Percentiles rank a stretch among this genome's conserved stretches.
Conservation (phyloP, 2,888 invertebrate genomes). For the Brachycybe producta region DNA sequence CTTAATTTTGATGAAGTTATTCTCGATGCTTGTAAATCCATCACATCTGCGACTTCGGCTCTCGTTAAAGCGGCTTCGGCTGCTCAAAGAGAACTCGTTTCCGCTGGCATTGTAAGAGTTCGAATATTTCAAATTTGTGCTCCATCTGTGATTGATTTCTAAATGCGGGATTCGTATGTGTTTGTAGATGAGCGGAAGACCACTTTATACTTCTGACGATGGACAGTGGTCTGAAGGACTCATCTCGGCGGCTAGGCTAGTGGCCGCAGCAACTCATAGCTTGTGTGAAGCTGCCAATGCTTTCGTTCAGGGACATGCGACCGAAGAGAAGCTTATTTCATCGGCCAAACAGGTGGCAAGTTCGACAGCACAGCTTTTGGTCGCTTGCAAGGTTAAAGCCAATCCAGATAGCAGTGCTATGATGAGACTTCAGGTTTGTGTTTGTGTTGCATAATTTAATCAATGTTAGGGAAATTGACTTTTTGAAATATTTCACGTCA, state of each 20-base stretch:
- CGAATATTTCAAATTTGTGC: background rate
- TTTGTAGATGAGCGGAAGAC: slow-evolving; percentile 51
- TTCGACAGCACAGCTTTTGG: slow-evolving; percentile 90
- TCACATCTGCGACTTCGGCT: slow-evolving; percentile 92
- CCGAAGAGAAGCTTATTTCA: slow-evolving; percentile 91
- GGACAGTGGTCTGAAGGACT: slow-evolving; percentile 97
- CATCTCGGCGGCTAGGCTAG: slow-evolving; percentile 85
- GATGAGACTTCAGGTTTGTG: slow-evolving; percentile 54
- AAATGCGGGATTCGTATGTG: background rate
- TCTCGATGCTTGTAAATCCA: slow-evolving; percentile 91
- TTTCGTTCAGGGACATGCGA: slow-evolving; percentile 77
- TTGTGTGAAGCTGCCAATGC: slow-evolving; percentile 96
- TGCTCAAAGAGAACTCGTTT: slow-evolving; percentile 90
- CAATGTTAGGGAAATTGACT: too few relatives aligned
- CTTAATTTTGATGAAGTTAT: slow-evolving; percentile 99
- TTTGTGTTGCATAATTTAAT: too few relatives aligned
- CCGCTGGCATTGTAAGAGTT: slow-evolving; percentile 56
- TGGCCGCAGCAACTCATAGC: slow-evolving; percentile 94
- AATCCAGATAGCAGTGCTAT: slow-evolving; percentile 91
- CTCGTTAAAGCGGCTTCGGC: slow-evolving; percentile 92
- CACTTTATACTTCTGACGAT: slow-evolving; percentile 76
- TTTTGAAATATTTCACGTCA: too few relatives aligned
- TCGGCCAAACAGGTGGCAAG: slow-evolving; percentile 83
- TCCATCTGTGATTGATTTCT: background rate
- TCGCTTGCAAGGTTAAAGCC: slow-evolving; percentile 98